Evolutionary conservation across 1,140 invertebrate species (phyloP), one percentile per base, ranked within the genome.

Genomic region (Muscidifurax raptorellus): DNA sequence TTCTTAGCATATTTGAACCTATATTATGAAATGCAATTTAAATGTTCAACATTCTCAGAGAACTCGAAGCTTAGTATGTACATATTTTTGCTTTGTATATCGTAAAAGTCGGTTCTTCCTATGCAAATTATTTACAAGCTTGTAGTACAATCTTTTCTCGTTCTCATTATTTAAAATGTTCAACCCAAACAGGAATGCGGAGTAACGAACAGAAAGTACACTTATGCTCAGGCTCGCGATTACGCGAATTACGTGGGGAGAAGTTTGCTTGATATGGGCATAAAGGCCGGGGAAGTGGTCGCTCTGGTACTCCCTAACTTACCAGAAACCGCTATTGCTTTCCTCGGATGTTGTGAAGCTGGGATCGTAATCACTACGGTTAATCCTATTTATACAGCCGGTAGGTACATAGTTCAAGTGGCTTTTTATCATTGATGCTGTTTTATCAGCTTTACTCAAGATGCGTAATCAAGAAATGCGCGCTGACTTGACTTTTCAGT

Each of bases 371-470:
- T 96, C 0, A 97, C 97, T 12, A 96, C 97, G 0, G 93, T 97
- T 0, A 98, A 98, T 93, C 96, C 97, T 1, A 90, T 95, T 59
- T 98, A 97, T 88, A 98, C 96, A 9, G 86, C 95, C 88, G 95
- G 97, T 98, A 91, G 66, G n/a, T 44, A 40, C 71, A 59, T 18
- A 75, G 18, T 25, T 88, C 81, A 74, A 75, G 30, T n/a, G 13
- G 13, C 30, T 12, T 74, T 36, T 74, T 74, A 32, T 74, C 32
- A 15, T 30, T 76, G 2, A 15, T 25, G 27, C 40, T 2, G 25
- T 18, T 78, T 78, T n/a, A 36, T 76, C 36, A 36, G 15, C 22
- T 64, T 64, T 18, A 64, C 9, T 64, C 59, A 25, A 12, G n/a
- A 25, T 64, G 12, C 15, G 59, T 12, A 7, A 64, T 22, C 0